A percentile compares a stretch with the other conserved stretches of the same genome.
Conservation (phyloP, 1,140 invertebrate species). For the Hylyphantes graminicola region DNA sequence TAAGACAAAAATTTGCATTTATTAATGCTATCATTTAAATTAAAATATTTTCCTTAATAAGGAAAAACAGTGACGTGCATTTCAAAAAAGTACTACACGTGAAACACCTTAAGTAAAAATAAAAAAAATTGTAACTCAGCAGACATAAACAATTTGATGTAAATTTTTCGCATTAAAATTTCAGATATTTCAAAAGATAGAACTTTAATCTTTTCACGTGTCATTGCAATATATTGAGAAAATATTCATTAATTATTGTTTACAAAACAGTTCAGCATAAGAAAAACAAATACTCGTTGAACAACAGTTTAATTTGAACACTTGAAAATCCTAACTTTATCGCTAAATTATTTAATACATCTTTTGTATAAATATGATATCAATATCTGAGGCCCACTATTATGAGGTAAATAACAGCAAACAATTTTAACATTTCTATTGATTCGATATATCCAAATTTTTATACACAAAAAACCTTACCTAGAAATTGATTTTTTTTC, state of each 20-base stretch:
- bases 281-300: not conserved
- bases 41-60: too few species aligned
- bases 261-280: not conserved
- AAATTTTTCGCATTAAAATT: not conserved
- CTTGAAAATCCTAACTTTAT: not conserved
- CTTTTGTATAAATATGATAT: not conserved
- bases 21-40: too few species aligned
- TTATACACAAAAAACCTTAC: not conserved
- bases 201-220: not conserved
- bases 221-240: not conserved
- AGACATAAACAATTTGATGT: not conserved
- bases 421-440: not conserved
- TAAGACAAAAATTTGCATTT: too few species aligned
- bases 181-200: not conserved
- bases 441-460: not conserved
- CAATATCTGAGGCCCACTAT: not conserved
- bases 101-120: too few species aligned
- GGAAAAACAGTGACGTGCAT: too few species aligned
- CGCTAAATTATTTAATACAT: not conserved
- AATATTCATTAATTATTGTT: not conserved
- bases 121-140: too few species aligned
- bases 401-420: not conserved
- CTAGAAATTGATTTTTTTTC: too few species aligned
- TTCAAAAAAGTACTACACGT: too few species aligned
- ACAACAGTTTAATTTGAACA: not conserved